These are phyloP conservation scores for Fragariocoptes setiger DNA, from an alignment of 1,140 invertebrate genomes.

Conservation along the genomic window DNA sequence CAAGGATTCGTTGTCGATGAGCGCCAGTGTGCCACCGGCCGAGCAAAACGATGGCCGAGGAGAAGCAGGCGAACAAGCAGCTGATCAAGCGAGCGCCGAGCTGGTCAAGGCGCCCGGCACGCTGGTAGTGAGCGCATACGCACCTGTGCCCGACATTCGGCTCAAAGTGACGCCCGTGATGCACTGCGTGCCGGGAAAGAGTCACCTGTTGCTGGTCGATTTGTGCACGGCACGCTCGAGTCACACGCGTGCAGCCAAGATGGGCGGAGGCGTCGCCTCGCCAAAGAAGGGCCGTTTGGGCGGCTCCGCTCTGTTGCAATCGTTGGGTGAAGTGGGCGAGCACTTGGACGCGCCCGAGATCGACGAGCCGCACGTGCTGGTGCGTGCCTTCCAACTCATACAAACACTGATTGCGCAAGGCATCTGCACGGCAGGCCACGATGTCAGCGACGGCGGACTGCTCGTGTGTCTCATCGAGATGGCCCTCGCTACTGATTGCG, in stretches of 20 bases:
- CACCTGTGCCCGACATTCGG: conserved; percentile 55
- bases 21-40: conserved; percentile 35
- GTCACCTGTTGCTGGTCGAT: conserved; percentile 31
- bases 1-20: conserved; percentile 93
- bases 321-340: conserved; percentile 49
- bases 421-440: conserved; percentile 56
- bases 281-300: conserved; percentile 31
- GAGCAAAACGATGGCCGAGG: conserved; percentile 22
- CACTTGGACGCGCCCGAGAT: conserved; percentile 47
- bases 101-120: conserved; percentile 24
- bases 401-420: conserved; percentile 43
- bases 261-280: not conserved
- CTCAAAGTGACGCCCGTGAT: conserved; percentile 53
- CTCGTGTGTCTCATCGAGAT: conserved; percentile 68
- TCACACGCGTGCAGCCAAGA: too few relatives aligned
- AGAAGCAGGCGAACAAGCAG: not conserved
- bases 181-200: conserved; percentile 27
- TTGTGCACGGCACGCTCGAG: conserved; percentile 28
- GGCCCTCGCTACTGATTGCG: conserved; percentile 63
- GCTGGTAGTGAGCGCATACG: conserved; percentile 73
- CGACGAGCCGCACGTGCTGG: conserved; percentile 29
- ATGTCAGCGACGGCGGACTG: conserved; percentile 80
- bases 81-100: conserved; percentile 6
- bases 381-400: conserved; percentile 40
- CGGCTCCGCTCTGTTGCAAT: conserved; percentile 66